Conservation (phyloP, 1,140 invertebrate genomes). For the Nymphalis io region DNA sequence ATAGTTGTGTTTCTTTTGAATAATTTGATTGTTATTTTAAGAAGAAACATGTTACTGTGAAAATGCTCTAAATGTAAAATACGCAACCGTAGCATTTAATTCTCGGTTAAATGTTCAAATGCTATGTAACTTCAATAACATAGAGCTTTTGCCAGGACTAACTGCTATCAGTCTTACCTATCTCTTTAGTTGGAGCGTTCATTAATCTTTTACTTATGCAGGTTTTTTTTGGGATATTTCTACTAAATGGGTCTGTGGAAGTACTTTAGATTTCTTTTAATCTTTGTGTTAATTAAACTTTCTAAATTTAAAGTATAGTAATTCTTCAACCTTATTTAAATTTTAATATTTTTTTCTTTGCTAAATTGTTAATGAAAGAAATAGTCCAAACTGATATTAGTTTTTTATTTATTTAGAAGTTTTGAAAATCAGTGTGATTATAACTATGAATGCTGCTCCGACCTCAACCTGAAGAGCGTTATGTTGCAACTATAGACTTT, state of each 20-base stretch:
- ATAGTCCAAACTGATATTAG: no score
- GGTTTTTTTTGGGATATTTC: not conserved
- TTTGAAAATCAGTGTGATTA: no score
- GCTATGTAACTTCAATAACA: not conserved
- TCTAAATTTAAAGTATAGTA: not conserved
- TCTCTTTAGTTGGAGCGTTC: constrained; percentile 1
- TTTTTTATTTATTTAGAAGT: no score
- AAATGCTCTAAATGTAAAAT: no score
- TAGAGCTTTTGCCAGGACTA: not conserved
- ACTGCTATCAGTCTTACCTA: not conserved
- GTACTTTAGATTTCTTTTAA: not conserved
- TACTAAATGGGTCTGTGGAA: not conserved
- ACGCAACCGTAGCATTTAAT: no score
- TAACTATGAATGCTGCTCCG: not conserved
- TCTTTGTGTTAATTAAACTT: not conserved
- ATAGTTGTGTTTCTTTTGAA: no score
- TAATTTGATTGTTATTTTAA: no score
- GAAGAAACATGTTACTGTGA: no score
- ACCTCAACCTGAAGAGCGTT: no score
- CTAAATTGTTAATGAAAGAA: not conserved
- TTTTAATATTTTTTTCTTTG: not conserved
- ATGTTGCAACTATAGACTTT: no score
- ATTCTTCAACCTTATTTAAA: not conserved
- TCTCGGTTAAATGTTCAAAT: not conserved
- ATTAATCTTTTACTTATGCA: constrained; percentile 6